Conservation (phyloP, 1,140 invertebrate species). For the Conopomorpha cramerella region DNA sequence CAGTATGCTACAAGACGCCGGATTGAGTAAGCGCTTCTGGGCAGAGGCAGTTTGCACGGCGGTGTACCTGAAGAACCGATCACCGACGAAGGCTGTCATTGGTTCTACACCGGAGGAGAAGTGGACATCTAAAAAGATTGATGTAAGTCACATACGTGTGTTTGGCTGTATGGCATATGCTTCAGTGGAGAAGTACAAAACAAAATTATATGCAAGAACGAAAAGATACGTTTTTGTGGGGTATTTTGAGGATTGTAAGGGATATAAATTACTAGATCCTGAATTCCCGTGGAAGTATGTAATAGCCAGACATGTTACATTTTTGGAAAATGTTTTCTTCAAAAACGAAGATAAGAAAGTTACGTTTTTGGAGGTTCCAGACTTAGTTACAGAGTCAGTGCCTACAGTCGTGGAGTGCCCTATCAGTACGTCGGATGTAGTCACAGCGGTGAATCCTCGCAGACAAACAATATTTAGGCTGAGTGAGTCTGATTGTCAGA, state of each 20-base stretch:
- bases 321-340: slow-evolving; percentile 2
- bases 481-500: not conserved
- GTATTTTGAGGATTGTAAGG: slow-evolving; percentile 20
- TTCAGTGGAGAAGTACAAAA: slow-evolving; percentile 7
- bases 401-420: too few species aligned
- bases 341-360: not conserved
- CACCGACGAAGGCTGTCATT: slow-evolving; percentile 12
- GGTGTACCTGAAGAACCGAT: slow-evolving; percentile 40
- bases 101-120: slow-evolving; percentile 9
- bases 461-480: not conserved
- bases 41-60: too few species aligned
- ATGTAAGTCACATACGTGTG: slow-evolving; percentile 7
- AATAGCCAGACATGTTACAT: slow-evolving; percentile 1
- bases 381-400: too few species aligned
- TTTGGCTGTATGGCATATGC: slow-evolving; percentile 11
- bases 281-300: not conserved
- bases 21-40: too few species aligned
- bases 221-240: slow-evolving; percentile 23
- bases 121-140: slow-evolving; percentile 8
- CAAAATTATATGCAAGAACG: slow-evolving; percentile 21
- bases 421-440: not conserved
- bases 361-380: too few species aligned
- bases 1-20: too few species aligned
- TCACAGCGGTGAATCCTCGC: not conserved
- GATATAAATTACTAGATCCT: slow-evolving; percentile 8